Evolutionary conservation across 1,140 invertebrate genomes (phyloP).

Genomic region (Heliconius eleuchia): DNA sequence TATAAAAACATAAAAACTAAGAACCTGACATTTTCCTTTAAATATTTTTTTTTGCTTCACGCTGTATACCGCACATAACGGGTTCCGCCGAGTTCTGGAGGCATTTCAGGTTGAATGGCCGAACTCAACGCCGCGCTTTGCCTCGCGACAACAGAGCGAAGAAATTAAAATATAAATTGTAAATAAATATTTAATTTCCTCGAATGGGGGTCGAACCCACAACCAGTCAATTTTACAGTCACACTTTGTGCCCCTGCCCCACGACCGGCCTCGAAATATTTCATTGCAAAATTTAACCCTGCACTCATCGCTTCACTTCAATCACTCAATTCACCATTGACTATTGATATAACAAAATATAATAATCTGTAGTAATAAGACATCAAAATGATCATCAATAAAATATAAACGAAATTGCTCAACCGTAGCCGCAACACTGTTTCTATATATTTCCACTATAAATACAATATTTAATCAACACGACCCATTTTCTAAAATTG

Average conservation of each 20-base stretch:
- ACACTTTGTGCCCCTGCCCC: too few species aligned
- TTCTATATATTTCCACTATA: conserved; percentile 7
- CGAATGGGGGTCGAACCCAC: too few species aligned
- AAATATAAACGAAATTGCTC: background rate
- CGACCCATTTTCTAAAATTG: conserved; percentile 12
- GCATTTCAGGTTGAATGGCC: too few species aligned
- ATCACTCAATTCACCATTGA: background rate
- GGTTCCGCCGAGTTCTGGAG: too few species aligned
- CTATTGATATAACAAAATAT: background rate
- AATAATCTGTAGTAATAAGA: background rate
- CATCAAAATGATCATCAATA: background rate
- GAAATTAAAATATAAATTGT: too few species aligned
- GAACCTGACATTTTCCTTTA: background rate
- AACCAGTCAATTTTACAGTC: too few species aligned
- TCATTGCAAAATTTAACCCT: background rate
- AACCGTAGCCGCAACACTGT: background rate
- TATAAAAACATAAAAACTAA: background rate
- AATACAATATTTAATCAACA: conserved; percentile 14
- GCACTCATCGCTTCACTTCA: background rate
- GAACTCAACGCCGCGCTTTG: too few species aligned
- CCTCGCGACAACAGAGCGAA: too few species aligned
- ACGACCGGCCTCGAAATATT: background rate
- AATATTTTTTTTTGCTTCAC: too few species aligned
- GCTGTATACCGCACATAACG: too few species aligned
- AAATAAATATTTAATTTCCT: too few species aligned